Evolutionary conservation across 2,888 invertebrate genomes (phyloP).

Genomic region (Nomada hirtipes): DNA sequence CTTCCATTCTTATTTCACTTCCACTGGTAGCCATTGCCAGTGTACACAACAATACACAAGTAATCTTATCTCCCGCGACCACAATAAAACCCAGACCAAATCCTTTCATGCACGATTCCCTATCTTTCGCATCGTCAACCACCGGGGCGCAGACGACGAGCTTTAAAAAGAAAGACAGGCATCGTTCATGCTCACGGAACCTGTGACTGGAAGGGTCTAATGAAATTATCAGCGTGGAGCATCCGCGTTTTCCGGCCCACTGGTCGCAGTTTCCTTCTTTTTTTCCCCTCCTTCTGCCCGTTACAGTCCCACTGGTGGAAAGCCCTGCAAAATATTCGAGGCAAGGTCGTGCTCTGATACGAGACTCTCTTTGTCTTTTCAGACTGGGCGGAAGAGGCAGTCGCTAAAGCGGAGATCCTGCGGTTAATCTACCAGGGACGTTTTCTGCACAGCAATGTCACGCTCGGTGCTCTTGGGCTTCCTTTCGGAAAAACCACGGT

Average conservation of each 20-base stretch:
- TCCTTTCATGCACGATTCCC: background rate
- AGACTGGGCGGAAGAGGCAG: slow-evolving; percentile 99
- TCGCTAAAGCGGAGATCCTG: slow-evolving; percentile 98
- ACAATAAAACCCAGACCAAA: background rate
- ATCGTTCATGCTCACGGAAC: slow-evolving; percentile 10
- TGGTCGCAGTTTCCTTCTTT: background rate
- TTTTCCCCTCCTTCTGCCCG: background rate
- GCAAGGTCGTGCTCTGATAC: slow-evolving; percentile 35
- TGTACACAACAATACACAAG: too few relatives aligned
- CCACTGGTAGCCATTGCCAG: background rate
- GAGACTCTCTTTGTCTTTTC: slow-evolving; percentile 83
- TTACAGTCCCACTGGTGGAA: background rate
- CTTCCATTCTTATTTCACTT: background rate
- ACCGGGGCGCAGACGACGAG: background rate
- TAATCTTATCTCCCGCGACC: slow-evolving; percentile 11
- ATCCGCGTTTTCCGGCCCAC: slow-evolving; percentile 24
- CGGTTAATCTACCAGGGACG: slow-evolving; percentile 99
- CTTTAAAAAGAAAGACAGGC: background rate
- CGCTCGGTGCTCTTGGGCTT: slow-evolving; percentile 98
- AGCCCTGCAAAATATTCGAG: slow-evolving; percentile 22
- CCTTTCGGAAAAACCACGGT: slow-evolving; percentile 99
- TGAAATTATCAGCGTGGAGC: slow-evolving; percentile 33
- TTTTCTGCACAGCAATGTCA: slow-evolving; percentile 99
- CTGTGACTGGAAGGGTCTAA: slow-evolving; percentile 10
- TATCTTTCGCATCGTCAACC: slow-evolving; percentile 15